phyloP scores from a whole-genome alignment of 1,140 invertebrate genomes.

The Drosophila subobscura region DNA sequence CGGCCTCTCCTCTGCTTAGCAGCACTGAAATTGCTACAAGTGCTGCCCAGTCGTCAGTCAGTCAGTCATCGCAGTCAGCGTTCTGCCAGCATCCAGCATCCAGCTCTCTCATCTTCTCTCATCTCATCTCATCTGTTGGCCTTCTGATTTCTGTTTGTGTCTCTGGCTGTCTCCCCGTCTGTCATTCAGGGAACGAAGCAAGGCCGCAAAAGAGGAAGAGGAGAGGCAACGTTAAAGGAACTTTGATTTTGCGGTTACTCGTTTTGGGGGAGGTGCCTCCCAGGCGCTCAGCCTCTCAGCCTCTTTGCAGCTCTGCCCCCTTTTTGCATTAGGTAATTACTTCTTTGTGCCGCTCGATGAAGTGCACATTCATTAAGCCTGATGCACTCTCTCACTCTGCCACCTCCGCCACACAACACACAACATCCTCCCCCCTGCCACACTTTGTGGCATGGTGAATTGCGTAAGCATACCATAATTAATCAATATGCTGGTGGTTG shows the following conservation, averaged over 20 bases:
- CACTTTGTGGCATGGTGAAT: background rate
- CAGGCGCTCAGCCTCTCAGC: too few relatives aligned
- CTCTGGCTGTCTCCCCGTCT: conserved; percentile 34
- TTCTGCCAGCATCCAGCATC: conserved; percentile 32
- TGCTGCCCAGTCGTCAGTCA: conserved; percentile 41
- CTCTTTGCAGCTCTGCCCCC: background rate
- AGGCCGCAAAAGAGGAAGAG: background rate
- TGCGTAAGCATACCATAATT: conserved; percentile 12
- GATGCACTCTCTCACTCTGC: conserved; percentile 40
- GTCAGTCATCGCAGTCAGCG: conserved; percentile 36
- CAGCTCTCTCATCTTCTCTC: background rate
- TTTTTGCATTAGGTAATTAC: conserved; percentile 76
- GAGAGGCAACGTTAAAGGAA: conserved; percentile 20
- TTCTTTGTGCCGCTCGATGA: conserved; percentile 67
- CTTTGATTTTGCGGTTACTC: conserved; percentile 70
- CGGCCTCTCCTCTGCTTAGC: conserved; percentile 47
- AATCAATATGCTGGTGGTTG: conserved; percentile 21
- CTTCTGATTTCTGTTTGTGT: conserved; percentile 58
- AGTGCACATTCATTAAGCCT: conserved; percentile 75
- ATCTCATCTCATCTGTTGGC: conserved; percentile 2
- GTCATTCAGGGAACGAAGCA: background rate
- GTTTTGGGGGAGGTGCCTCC: background rate
- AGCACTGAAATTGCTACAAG: conserved; percentile 60
- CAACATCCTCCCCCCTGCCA: background rate
- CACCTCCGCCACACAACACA: background rate